Percentiles rank a stretch among this genome's conserved stretches.
Evolutionary conservation across 2,797 vertebrate species (phyloP).

Genomic region (Smutsia temminckii): DNA sequence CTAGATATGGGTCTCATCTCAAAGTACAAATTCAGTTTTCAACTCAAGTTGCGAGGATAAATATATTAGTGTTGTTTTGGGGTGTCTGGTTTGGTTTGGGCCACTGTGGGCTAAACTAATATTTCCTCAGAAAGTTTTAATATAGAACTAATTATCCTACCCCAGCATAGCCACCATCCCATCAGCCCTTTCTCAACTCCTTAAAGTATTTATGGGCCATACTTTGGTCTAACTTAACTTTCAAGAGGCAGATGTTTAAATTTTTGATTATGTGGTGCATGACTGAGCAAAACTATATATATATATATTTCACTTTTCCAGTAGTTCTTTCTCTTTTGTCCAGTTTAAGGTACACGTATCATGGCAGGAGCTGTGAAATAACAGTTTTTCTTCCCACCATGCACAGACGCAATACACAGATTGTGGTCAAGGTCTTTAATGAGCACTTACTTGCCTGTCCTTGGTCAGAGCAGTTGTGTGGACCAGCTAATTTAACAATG

Average conservation of each 20-base stretch:
- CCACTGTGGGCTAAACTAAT: not conserved
- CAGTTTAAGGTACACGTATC: not conserved
- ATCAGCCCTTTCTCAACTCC: not conserved
- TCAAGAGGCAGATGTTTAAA: not conserved
- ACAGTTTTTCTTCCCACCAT: not conserved
- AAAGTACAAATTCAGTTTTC: constrained; percentile 25
- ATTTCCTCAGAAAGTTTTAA: not conserved
- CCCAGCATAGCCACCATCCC: not conserved
- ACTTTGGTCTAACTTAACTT: not conserved
- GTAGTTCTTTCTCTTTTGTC: not conserved
- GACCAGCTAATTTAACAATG: not conserved
- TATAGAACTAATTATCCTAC: not conserved
- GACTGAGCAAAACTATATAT: not conserved
- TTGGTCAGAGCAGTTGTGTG: not conserved
- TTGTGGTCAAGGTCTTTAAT: not conserved
- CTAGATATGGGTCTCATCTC: not conserved
- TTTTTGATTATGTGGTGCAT: not conserved
- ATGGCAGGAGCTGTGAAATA: not conserved
- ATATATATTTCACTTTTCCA: not conserved
- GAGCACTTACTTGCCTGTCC: not conserved
- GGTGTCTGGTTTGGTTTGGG: not conserved
- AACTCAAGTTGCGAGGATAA: not conserved
- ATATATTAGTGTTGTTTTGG: not conserved
- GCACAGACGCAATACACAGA: not conserved
- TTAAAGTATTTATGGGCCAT: not conserved